Conservation (phyloP, 1,140 invertebrate genomes). For the Zaprionus vittiger region DNA sequence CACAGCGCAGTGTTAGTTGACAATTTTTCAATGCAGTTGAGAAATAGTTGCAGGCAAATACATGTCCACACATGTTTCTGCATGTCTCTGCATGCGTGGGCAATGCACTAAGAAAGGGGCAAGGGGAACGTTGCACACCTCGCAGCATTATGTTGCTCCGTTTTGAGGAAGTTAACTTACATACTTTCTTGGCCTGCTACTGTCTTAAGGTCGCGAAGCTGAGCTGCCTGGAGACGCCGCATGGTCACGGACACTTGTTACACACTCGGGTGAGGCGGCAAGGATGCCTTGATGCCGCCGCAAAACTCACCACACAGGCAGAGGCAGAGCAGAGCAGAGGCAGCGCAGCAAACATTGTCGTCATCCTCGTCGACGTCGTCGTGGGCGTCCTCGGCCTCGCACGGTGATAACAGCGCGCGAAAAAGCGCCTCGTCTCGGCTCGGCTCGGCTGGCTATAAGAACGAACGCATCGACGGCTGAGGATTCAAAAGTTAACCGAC, state of each 20-base stretch:
- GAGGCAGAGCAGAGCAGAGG: too few relatives aligned
- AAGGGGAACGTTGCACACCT: not conserved
- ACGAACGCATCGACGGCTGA: conserved; percentile 54
- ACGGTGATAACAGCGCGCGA: conserved; percentile 65
- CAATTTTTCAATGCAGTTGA: conserved; percentile 70
- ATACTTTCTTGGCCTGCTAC: not conserved
- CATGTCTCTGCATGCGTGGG: not conserved
- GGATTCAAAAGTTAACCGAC: conserved; percentile 83
- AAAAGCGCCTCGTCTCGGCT: conserved; percentile 27
- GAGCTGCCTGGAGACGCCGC: conserved; percentile 28
- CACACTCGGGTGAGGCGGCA: conserved; percentile 13
- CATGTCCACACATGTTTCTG: conserved; percentile 5
- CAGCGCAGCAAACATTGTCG: conserved; percentile 52
- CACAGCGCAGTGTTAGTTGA: conserved; percentile 57
- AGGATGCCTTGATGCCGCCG: conserved; percentile 12
- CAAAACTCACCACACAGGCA: conserved; percentile 58
- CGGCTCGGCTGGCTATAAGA: conserved; percentile 68
- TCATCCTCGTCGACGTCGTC: conserved; percentile 48
- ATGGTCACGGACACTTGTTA: conserved; percentile 66
- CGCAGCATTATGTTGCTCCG: conserved; percentile 7
- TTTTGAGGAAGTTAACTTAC: not conserved
- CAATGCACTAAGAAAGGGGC: not conserved
- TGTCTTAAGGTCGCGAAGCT: conserved; percentile 14
- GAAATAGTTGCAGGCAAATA: conserved; percentile 66
- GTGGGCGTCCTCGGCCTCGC: conserved; percentile 49